Conservation (phyloP, 2,797 vertebrate species). For the Myiotriccus ornatus region DNA sequence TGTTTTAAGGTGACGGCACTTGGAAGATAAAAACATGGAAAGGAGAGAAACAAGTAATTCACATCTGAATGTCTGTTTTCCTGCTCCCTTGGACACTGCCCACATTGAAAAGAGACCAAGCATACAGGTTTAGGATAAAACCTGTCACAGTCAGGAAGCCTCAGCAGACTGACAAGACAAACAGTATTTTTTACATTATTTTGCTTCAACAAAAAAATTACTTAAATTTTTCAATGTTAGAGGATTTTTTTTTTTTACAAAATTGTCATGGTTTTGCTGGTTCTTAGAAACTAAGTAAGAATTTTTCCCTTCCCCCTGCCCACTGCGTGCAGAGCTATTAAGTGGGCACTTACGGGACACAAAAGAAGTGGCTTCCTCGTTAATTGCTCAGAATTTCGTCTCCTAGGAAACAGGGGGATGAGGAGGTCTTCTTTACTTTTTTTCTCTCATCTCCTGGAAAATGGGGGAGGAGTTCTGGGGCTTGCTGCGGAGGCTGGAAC, state of each 20-base stretch:
- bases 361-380: no score
- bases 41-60: background rate
- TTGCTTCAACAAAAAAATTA: background rate
- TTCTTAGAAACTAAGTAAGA: no score
- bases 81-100: background rate
- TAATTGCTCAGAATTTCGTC: no score
- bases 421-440: no score
- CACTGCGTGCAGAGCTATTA: no score
- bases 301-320: no score
- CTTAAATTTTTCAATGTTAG: background rate
- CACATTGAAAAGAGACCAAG: background rate
- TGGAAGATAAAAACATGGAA: background rate
- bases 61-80: background rate
- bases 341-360: no score
- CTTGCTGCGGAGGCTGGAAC: no score
- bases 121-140: background rate
- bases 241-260: background rate
- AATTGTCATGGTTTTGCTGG: no score
- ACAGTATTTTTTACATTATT: background rate
- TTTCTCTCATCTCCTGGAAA: no score
- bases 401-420: no score
- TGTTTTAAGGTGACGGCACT: background rate
- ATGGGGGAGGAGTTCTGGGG: no score
- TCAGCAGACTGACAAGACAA: background rate
- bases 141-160: background rate